phyloP scores from a whole-genome alignment of 2,797 vertebrate species.

The Spea hammondii region DNA sequence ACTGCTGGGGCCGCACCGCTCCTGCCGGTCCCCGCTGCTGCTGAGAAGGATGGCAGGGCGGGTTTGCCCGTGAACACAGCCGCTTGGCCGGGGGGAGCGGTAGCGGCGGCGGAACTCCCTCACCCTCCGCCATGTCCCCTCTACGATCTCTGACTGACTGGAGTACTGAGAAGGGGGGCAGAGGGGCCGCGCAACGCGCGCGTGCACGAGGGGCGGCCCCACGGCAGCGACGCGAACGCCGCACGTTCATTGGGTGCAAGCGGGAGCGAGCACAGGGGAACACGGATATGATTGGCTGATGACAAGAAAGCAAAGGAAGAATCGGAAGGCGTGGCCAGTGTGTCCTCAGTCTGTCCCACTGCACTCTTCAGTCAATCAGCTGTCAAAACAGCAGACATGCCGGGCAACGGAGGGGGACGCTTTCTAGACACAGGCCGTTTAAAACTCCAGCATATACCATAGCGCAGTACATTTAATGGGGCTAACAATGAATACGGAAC shows the following conservation, averaged over 20 bases:
- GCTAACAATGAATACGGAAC: no score
- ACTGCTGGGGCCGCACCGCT: constrained; percentile 59
- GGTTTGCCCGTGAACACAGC: constrained; percentile 81
- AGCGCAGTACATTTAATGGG: no score
- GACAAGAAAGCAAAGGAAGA: constrained; percentile 28
- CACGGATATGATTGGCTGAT: constrained; percentile 7
- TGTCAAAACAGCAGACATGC: no score
- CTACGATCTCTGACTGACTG: constrained; percentile 72
- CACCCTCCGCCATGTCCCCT: constrained; percentile 87
- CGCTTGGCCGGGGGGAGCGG: constrained; percentile 76
- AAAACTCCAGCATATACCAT: no score
- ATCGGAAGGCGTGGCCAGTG: constrained; percentile 19
- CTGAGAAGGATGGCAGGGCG: constrained; percentile 73
- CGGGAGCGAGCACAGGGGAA: background rate
- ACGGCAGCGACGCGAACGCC: background rate
- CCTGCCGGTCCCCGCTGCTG: constrained; percentile 63
- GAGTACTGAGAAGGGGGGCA: constrained; percentile 11
- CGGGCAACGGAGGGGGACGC: no score
- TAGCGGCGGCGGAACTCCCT: constrained; percentile 80
- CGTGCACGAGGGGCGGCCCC: constrained; percentile 26
- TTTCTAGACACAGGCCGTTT: no score
- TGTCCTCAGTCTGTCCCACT: background rate
- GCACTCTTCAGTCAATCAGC: no score
- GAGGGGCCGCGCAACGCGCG: constrained; percentile 29
- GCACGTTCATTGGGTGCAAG: background rate